Base-by-base conservation (phyloP, 2,888 invertebrate species). In the Drosophila eohydei region DNA sequence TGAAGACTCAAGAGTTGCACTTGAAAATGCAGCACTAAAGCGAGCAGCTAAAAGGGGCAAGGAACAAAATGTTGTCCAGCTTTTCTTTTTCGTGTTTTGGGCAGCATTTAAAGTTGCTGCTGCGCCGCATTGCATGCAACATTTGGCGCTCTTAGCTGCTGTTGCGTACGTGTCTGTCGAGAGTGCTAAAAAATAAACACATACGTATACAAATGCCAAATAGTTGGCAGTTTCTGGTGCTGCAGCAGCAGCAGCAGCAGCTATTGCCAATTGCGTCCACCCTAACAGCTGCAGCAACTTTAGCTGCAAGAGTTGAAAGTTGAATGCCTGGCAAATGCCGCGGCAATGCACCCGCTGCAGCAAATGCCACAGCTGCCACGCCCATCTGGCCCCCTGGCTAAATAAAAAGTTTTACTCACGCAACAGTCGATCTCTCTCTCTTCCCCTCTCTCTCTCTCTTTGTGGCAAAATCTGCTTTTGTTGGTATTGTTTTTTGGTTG, bases 261-360 rank as follows among this genome's bases (percentile, higher is more conserved):
- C 76, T 68, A 76, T 75, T 83, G 86, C 72, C 80, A 85, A 80
- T 78, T 73, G 60, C 63, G 63, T 41, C 32, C 34, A 12, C 52
- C 40, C 46, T 26, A 16, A 32, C 44, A 50, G 30, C 32, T 14
- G 58, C 62, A 61, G 34, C 40, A 56, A 40, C 62, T 62, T 68
- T 69, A 30, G 67, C 55, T 54, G 80, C 75, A 82, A 86, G 88
- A 91, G 91, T 91, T 91, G 91, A 91, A 91, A 91, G 91, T 91
- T 91, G 91, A 91, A 91, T 76, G 92, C 82, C 91, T 90, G 82
- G 68, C 76, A 89, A 91, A 88, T 85, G 90, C 87, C 73, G 85
- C 83, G 88, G 79, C 90, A 91, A 88, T 89, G 90, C 80, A 77
- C 84, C 78, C 75, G 40, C 57, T 57, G 21, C 58, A 38, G 57